Base-by-base conservation (phyloP, 1,140 invertebrate species). In the Charaxes varanes region DNA sequence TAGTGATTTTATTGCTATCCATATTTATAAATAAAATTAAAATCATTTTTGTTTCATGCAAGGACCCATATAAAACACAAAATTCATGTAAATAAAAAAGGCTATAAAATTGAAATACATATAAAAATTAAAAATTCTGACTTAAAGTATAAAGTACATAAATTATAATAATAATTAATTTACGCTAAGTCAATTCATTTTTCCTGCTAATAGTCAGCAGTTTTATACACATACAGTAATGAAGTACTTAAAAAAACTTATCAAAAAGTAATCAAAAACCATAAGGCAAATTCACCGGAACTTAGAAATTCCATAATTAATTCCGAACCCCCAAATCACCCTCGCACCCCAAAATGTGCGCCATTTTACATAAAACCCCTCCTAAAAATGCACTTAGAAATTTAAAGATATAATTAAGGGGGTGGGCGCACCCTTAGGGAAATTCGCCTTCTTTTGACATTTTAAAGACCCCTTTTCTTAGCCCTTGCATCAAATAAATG, bases 331-430 rank as follows among this genome's bases (percentile, higher is more conserved):
- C 43, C 34, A 32, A 52, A 56, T 41, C 48, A 57, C 53, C 59
- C 59, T 44, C 46, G 41, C 51, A 38, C 53, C 43, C 32, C 41
- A 11, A 47, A 41, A 50, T 41, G 26, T 40, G 41, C 42, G 27
- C 46, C 41, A 28, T 54, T 64, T 54, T 59, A 66, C 47, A 58
- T 69, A 67, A 53, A 62, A 41, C 62, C 53, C 54, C 66, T 46
- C 63, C 64, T 67, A 78, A 81, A 81, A 81, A 81, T 81, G 71
- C 69, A 74, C 62, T 72, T 63, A 67, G 66, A 69, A 72, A 73
- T 77, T 81, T 77, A 81, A 79, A 79, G 72, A 78, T 81, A 74
- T 81, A 81, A 81, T 81, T 78, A 78, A 76, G 67, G 65, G 63
- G 67, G 66, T 57, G 62, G 57, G 45, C 30, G 37, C 62, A 57